Percentiles rank a stretch among this genome's conserved stretches.
These are phyloP conservation scores for Gambusia affinis DNA, from an alignment of 2,113 vertebrate species.

Conservation along the genomic window DNA sequence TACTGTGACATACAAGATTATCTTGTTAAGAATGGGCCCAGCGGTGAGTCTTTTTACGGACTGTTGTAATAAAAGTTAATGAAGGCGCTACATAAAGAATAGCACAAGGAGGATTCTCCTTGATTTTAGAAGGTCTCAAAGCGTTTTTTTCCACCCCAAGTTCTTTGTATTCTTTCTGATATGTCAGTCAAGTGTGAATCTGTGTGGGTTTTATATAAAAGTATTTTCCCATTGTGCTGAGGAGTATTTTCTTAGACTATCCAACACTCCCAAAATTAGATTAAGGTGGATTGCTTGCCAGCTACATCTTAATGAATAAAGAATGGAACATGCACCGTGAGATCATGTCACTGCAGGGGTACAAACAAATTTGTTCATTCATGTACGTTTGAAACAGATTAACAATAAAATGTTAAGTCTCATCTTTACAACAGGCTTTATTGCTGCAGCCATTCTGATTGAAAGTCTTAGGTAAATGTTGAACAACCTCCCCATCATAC, in stretches of 20 bases:
- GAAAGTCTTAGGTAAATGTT: background rate
- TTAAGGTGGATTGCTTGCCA: background rate
- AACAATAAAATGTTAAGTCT: background rate
- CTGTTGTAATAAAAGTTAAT: background rate
- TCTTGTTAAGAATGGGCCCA: conserved; percentile 3
- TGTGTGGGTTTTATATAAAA: background rate
- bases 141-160: background rate
- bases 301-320: too few species aligned
- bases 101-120: background rate
- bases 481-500: background rate
- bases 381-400: background rate
- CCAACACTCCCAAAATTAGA: background rate
- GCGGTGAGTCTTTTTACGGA: conserved; percentile 23
- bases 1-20: conserved; percentile 19
- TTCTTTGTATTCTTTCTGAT: background rate
- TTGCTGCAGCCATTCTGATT: background rate
- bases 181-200: background rate
- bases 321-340: too few species aligned
- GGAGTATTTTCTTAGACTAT: background rate
- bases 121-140: background rate
- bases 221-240: background rate
- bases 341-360: too few species aligned
- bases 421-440: background rate
- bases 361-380: too few species aligned
- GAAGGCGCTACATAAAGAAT: background rate